Conservation (phyloP, 2,888 invertebrate genomes). For the Scaptomyza caliginosa region DNA sequence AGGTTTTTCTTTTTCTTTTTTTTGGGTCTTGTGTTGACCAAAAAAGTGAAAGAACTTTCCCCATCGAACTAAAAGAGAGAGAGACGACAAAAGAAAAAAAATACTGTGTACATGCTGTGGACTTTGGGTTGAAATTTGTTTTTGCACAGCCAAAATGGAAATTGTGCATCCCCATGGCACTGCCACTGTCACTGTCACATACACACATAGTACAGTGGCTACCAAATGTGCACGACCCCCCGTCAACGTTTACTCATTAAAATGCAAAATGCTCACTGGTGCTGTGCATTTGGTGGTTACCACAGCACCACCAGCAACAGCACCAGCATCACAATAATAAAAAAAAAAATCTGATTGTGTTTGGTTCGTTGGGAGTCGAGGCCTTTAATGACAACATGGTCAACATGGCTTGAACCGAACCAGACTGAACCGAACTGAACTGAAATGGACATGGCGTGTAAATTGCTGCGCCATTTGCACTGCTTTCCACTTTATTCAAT, state of each 20-base stretch:
- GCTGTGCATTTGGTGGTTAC: conserved; percentile 47
- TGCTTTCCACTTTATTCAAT: conserved; percentile 68
- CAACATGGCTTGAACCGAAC: conserved; percentile 6
- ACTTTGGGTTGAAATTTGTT: conserved; percentile 49
- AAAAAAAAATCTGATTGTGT: conserved; percentile 37
- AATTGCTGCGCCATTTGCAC: conserved; percentile 67
- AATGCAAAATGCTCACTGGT: conserved; percentile 71
- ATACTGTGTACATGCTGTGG: conserved; percentile 16
- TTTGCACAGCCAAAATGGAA: conserved; percentile 45
- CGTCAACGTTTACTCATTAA: conserved; percentile 71
- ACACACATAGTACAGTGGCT: conserved; percentile 8
- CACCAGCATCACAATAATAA: not conserved
- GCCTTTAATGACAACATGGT: conserved; percentile 67
- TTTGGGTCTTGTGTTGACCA: not conserved
- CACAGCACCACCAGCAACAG: conserved; percentile 13
- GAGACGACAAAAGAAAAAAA: no score
- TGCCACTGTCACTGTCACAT: not conserved
- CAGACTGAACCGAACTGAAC: not conserved
- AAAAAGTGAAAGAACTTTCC: conserved; percentile 4
- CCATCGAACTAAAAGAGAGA: conserved; percentile 10
- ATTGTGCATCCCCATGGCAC: not conserved
- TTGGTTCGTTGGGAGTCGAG: conserved; percentile 30
- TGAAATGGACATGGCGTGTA: conserved; percentile 54
- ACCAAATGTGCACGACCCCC: not conserved
- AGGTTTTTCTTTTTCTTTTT: conserved; percentile 1